Conservation (phyloP, 2,113 vertebrate genomes). For the Alosa alosa region DNA sequence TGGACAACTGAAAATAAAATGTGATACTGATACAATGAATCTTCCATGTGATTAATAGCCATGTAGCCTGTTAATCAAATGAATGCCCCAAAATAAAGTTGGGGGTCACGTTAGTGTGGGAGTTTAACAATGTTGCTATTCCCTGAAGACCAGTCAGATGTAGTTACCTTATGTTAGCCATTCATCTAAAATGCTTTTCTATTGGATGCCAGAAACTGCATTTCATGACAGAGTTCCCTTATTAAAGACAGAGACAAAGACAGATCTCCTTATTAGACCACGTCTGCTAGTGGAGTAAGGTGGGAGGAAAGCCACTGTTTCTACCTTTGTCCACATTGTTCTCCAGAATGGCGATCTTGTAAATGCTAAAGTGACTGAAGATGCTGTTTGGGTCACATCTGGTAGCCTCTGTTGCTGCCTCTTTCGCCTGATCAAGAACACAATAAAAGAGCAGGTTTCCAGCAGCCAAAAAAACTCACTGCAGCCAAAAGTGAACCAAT, state of each 20-base stretch:
- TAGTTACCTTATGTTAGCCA: too few relatives aligned
- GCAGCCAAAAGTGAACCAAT: not conserved
- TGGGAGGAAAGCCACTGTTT: not conserved
- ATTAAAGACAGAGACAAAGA: not conserved
- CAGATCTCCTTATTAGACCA: not conserved
- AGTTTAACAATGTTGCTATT: too few relatives aligned
- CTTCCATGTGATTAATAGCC: too few relatives aligned
- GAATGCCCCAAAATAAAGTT: too few relatives aligned
- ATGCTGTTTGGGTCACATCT: constrained; percentile 79
- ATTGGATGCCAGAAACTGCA: too few relatives aligned
- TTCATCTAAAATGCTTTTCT: too few relatives aligned
- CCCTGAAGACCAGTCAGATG: too few relatives aligned
- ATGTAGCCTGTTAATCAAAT: too few relatives aligned
- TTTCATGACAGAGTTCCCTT: too few relatives aligned
- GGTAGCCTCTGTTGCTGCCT: constrained; percentile 80
- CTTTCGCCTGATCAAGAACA: constrained; percentile 75
- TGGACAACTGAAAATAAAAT: too few relatives aligned
- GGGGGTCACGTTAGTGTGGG: too few relatives aligned
- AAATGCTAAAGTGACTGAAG: constrained; percentile 86
- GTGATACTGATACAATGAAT: too few relatives aligned
- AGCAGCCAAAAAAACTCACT: not conserved
- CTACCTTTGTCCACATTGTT: constrained; percentile 75
- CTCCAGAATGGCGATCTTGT: constrained; percentile 83
- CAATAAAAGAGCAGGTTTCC: constrained; percentile 31
- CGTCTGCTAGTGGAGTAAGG: not conserved